These are phyloP conservation scores for Gadus chalcogrammus DNA, from an alignment of 2,113 vertebrate species.

Conservation along the genomic window DNA sequence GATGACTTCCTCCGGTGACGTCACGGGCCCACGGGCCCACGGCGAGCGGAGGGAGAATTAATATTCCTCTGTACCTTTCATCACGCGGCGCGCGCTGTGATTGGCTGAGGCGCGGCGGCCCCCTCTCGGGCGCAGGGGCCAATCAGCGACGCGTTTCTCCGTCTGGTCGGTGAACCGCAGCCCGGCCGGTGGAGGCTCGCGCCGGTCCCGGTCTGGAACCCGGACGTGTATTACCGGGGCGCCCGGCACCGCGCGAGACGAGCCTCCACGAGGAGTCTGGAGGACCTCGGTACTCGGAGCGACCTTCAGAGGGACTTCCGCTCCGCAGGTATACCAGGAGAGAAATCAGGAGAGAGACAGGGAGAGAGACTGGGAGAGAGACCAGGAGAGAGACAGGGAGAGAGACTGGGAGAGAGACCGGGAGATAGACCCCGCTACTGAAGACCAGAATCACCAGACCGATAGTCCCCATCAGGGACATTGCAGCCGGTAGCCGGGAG, in stretches of 20 bases:
- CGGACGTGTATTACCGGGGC: slow-evolving; percentile 6
- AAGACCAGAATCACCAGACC: too few species aligned
- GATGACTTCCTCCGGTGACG: slow-evolving; percentile 92
- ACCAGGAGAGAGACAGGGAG: too few species aligned
- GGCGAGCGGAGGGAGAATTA: slow-evolving; percentile 62
- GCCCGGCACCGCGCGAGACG: not conserved
- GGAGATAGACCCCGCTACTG: too few species aligned
- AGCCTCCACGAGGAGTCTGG: not conserved
- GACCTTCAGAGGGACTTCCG: too few species aligned
- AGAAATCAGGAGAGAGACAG: too few species aligned
- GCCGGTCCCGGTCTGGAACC: slow-evolving; percentile 44
- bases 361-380: too few species aligned
- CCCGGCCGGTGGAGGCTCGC: slow-evolving; percentile 53
- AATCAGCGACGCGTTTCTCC: slow-evolving; percentile 75
- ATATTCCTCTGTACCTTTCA: slow-evolving; percentile 77
- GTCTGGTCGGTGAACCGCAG: slow-evolving; percentile 61
- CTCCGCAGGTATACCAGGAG: too few species aligned
- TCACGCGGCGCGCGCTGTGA: slow-evolving; percentile 58
- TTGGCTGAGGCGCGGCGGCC: slow-evolving; percentile 69
- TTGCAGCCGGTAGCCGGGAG: too few species aligned
- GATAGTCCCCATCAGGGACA: too few species aligned
- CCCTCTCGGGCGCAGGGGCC: slow-evolving; percentile 51
- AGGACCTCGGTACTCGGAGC: too few species aligned
- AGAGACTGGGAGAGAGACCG: too few species aligned
- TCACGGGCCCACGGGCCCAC: slow-evolving; percentile 73